phyloP scores from a whole-genome alignment of 1,140 invertebrate genomes.

The Drosophila santomea region DNA sequence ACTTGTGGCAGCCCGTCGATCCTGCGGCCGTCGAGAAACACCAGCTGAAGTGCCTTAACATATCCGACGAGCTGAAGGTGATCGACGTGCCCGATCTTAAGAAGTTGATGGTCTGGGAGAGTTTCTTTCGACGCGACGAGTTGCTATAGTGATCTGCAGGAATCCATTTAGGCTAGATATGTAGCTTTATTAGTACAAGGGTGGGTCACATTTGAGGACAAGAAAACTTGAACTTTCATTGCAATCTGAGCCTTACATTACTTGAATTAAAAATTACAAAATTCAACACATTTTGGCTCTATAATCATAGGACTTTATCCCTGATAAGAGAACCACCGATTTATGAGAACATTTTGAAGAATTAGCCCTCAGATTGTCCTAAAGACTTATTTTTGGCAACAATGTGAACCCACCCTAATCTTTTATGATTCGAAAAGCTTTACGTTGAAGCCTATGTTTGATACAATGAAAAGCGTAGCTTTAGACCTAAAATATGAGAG shows the following conservation, averaged over 20 bases:
- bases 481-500: slow-evolving; percentile 33
- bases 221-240: neutral
- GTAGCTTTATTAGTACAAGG: slow-evolving; percentile 25
- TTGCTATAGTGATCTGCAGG: slow-evolving; percentile 51
- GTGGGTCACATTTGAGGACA: slow-evolving; percentile 3
- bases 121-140: slow-evolving; percentile 75
- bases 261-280: neutral
- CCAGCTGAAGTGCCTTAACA: slow-evolving; percentile 85
- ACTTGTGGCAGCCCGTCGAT: slow-evolving; percentile 71
- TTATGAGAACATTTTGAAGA: neutral
- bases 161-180: slow-evolving; percentile 7
- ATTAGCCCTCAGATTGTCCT: too few species aligned
- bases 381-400: neutral
- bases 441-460: slow-evolving; percentile 56
- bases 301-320: neutral
- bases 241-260: too few species aligned
- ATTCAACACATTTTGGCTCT: too few species aligned
- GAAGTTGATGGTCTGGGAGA: slow-evolving; percentile 85
- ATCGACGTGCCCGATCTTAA: slow-evolving; percentile 84
- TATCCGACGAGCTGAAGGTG: slow-evolving; percentile 83
- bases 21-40: slow-evolving; percentile 62
- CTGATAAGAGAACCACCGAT: neutral
- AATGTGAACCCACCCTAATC: slow-evolving; percentile 12
- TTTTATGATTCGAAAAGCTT: slow-evolving; percentile 42
- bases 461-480: slow-evolving; percentile 72